phyloP scores from a whole-genome alignment of 2,888 invertebrate genomes.

The Dasysyrphus tricinctus region DNA sequence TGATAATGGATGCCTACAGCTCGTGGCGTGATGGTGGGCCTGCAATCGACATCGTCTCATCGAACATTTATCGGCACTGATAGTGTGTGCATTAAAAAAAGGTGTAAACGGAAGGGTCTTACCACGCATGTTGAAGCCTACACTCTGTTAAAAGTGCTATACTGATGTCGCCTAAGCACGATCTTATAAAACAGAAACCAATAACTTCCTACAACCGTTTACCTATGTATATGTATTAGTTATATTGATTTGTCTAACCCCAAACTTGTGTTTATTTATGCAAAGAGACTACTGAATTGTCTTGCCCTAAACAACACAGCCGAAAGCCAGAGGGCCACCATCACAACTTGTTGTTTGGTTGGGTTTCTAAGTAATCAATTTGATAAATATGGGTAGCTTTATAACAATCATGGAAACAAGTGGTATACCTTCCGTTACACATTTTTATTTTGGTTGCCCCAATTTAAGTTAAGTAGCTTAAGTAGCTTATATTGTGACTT shows the following conservation, averaged over 20 bases:
- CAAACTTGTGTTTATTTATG: slow-evolving; percentile 31
- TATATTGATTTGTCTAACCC: slow-evolving; percentile 13
- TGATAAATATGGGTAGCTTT: slow-evolving; percentile 37
- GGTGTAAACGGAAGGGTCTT: slow-evolving; percentile 63
- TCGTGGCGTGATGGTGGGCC: slow-evolving; percentile 1
- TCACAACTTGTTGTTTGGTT: slow-evolving; percentile 24
- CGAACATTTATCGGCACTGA: slow-evolving; percentile 47
- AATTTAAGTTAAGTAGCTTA: slow-evolving; percentile 20
- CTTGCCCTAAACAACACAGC: slow-evolving; percentile 17
- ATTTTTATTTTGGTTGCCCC: neutral
- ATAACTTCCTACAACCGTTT: slow-evolving; percentile 43
- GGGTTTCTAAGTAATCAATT: slow-evolving; percentile 36
- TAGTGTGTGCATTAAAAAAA: slow-evolving; percentile 49
- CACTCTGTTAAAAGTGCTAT: slow-evolving; percentile 43
- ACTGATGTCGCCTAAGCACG: slow-evolving; percentile 36
- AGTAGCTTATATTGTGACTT: too few relatives aligned
- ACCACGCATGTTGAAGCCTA: slow-evolving; percentile 58
- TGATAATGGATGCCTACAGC: slow-evolving; percentile 41
- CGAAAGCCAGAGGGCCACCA: neutral
- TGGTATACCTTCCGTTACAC: slow-evolving; percentile 13
- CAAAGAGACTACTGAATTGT: slow-evolving; percentile 43
- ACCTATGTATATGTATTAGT: neutral
- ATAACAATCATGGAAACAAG: slow-evolving; percentile 37
- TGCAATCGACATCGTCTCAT: slow-evolving; percentile 16
- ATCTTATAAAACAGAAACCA: slow-evolving; percentile 36